These are phyloP conservation scores for Dolomedes plantarius DNA, from an alignment of 2,888 invertebrate species.

Conservation along the genomic window DNA sequence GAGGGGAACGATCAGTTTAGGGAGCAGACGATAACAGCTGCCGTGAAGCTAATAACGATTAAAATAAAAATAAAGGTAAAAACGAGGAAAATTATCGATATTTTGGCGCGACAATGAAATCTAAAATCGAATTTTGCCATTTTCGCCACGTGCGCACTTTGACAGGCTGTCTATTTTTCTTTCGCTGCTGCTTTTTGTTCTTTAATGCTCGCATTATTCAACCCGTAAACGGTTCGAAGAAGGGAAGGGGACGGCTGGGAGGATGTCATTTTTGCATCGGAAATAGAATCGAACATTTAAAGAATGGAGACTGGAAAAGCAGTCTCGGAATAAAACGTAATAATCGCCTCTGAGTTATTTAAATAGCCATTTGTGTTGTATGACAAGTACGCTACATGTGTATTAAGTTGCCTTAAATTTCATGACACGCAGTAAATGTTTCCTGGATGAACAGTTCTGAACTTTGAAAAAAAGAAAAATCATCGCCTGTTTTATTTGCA, in stretches of 20 bases:
- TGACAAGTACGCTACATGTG: not conserved
- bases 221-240: not conserved
- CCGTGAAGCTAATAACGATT: not conserved
- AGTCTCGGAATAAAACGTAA: not conserved
- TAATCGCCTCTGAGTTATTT: not conserved
- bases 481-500: not conserved
- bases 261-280: slow-evolving; percentile 3
- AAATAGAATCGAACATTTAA: slow-evolving; percentile 6
- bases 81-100: not conserved
- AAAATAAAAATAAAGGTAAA: slow-evolving; percentile 12
- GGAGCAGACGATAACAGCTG: slow-evolving; percentile 8
- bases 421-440: not conserved
- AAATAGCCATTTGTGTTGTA: not conserved
- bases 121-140: slow-evolving; percentile 15
- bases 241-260: not conserved
- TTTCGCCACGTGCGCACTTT: slow-evolving; percentile 14
- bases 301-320: not conserved
- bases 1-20: not conserved
- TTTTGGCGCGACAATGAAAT: slow-evolving; percentile 11
- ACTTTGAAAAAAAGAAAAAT: not conserved
- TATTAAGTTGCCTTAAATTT: not conserved
- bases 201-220: slow-evolving; percentile 4
- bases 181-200: not conserved
- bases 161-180: slow-evolving; percentile 11
- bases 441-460: not conserved